Percentiles rank a stretch among this genome's conserved stretches.
phyloP scores from a whole-genome alignment of 2,113 vertebrate species.

The Charina bottae region DNA sequence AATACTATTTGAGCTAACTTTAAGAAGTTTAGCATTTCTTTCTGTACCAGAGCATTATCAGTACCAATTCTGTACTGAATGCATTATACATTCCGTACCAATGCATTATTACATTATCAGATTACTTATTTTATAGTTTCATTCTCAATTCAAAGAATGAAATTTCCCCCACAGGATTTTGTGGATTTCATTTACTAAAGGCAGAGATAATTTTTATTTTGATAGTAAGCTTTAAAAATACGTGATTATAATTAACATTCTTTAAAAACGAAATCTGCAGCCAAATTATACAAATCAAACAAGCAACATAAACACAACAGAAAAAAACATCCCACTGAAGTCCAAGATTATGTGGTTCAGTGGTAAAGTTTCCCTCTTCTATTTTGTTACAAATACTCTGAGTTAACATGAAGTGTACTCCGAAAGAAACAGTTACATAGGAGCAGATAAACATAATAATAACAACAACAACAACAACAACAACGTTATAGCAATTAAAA shows the following conservation, averaged over 20 bases:
- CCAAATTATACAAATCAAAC: background rate
- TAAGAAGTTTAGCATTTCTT: constrained; percentile 3
- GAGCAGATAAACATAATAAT: background rate
- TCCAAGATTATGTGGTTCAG: background rate
- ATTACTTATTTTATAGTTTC: background rate
- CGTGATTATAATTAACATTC: background rate
- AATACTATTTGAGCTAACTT: background rate
- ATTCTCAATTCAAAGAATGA: background rate
- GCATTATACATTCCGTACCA: too few species aligned
- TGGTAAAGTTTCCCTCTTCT: background rate
- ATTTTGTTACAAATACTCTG: too few species aligned
- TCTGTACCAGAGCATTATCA: background rate
- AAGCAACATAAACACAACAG: background rate
- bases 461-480: too few species aligned
- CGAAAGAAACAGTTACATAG: background rate
- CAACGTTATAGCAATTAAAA: background rate
- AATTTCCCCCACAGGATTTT: background rate
- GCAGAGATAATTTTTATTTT: background rate
- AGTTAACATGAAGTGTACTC: background rate
- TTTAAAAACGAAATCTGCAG: background rate
- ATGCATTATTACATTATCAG: background rate
- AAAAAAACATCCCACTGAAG: background rate
- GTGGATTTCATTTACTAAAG: background rate
- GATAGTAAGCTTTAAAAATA: background rate
- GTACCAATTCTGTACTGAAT: too few species aligned